phyloP scores from a whole-genome alignment of 2,113 vertebrate species.

The Equus przewalskii region DNA sequence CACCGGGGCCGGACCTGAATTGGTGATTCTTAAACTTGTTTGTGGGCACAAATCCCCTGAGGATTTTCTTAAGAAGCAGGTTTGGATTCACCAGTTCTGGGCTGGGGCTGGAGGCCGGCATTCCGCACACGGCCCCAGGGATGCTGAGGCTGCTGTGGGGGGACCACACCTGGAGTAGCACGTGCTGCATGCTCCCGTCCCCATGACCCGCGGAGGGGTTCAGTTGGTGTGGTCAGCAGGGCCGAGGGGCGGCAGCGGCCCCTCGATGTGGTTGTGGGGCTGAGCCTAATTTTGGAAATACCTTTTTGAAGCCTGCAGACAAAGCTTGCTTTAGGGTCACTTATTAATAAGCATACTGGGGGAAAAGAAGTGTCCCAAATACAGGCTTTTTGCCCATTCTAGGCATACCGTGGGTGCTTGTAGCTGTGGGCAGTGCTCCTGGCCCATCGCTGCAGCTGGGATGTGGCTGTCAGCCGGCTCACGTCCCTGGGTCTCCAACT shows the following conservation, averaged over 20 bases:
- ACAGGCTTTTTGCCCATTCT: background rate
- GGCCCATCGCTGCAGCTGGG: accelerated
- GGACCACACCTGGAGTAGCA: background rate
- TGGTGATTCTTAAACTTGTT: background rate
- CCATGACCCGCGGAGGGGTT: background rate
- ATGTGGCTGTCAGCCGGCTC: background rate
- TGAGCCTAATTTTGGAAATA: background rate
- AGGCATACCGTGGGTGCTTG: background rate
- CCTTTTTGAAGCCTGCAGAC: background rate
- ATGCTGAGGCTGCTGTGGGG: background rate
- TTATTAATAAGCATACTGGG: no score
- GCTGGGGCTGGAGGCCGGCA: no score
- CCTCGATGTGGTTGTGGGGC: no score
- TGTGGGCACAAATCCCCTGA: no score
- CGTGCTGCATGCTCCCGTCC: background rate
- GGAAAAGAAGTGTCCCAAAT: background rate
- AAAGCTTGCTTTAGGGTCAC: background rate
- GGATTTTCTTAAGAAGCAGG: background rate
- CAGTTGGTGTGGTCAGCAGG: no score
- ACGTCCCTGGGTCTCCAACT: background rate
- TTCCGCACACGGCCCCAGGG: background rate
- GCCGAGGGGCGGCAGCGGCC: background rate
- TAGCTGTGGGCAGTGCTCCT: background rate
- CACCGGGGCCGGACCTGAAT: no score
- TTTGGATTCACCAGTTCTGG: background rate